These are phyloP conservation scores for Endomychus coccineus DNA, from an alignment of 2,888 invertebrate genomes.

Conservation along the genomic window DNA sequence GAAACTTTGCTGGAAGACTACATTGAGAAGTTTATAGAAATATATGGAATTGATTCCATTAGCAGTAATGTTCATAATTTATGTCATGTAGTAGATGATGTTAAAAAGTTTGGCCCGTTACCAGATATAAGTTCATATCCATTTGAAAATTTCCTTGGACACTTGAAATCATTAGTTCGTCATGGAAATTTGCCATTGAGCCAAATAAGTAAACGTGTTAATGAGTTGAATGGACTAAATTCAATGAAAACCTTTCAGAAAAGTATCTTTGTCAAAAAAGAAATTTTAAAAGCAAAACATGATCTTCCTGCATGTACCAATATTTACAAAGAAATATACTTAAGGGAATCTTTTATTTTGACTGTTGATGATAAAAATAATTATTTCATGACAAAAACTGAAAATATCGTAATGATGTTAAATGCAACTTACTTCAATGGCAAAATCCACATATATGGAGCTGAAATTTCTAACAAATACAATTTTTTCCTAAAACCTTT, in stretches of 20 bases:
- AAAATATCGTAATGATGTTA: constrained; percentile 7
- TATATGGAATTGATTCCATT: constrained; percentile 15
- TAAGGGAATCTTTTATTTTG: constrained; percentile 8
- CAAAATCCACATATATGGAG: constrained; percentile 4
- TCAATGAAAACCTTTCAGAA: too few species aligned
- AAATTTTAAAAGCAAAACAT: too few species aligned
- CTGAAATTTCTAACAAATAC: constrained; percentile 8
- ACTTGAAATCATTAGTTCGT: constrained; percentile 12
- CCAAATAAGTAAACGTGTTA: constrained; percentile 13
- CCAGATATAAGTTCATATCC: constrained; percentile 13
- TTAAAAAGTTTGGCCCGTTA: constrained; percentile 17
- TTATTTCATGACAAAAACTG: constrained; percentile 8
- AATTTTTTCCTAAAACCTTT: constrained; percentile 9
- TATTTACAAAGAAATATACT: too few species aligned
- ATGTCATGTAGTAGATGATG: constrained; percentile 18
- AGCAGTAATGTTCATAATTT: constrained; percentile 18
- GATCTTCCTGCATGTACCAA: too few species aligned
- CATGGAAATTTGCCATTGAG: constrained; percentile 15
- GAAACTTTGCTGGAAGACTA: constrained; percentile 13
- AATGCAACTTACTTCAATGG: constrained; percentile 3
- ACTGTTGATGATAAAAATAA: constrained; percentile 6
- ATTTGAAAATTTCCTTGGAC: constrained; percentile 15
- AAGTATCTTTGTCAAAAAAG: too few species aligned
- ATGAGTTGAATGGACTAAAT: constrained; percentile 11
- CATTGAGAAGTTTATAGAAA: constrained; percentile 14